phyloP scores from a whole-genome alignment of 2,888 invertebrate genomes.

The Conops quadrifasciatus region DNA sequence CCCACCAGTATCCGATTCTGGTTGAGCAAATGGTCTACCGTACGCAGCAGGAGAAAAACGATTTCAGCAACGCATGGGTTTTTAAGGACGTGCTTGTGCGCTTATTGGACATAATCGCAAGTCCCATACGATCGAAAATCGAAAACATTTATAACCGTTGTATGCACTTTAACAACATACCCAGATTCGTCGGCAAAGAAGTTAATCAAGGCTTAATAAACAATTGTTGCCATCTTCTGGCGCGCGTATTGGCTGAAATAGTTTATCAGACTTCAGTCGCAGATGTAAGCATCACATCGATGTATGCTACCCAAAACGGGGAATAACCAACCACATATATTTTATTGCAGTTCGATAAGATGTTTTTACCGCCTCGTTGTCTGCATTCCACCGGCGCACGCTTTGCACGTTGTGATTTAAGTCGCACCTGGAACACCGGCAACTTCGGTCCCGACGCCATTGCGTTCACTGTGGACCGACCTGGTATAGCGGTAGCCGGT shows the following conservation, averaged over 20 bases:
- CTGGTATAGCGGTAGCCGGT: slow-evolving; percentile 89
- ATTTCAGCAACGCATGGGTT: slow-evolving; percentile 64
- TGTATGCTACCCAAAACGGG: too few species aligned
- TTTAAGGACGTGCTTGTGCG: slow-evolving; percentile 85
- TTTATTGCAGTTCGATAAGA: slow-evolving; percentile 58
- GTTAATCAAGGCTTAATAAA: slow-evolving; percentile 70
- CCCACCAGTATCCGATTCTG: slow-evolving; percentile 78
- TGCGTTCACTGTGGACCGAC: slow-evolving; percentile 89
- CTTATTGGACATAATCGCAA: slow-evolving; percentile 81
- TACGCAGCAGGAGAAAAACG: slow-evolving; percentile 67
- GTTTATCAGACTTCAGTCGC: slow-evolving; percentile 81
- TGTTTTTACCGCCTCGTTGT: slow-evolving; percentile 71
- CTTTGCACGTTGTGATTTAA: slow-evolving; percentile 88
- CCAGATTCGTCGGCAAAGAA: slow-evolving; percentile 56
- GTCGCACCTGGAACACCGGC: slow-evolving; percentile 95
- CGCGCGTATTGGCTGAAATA: slow-evolving; percentile 87
- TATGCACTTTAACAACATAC: slow-evolving; percentile 62
- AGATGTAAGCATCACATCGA: slow-evolving; percentile 69
- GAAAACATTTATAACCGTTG: slow-evolving; percentile 62
- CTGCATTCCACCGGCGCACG: slow-evolving; percentile 87
- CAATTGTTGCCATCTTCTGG: slow-evolving; percentile 79
- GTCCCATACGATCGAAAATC: slow-evolving; percentile 73
- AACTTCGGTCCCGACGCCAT: slow-evolving; percentile 97
- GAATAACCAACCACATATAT: too few species aligned
- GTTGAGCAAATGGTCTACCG: slow-evolving; percentile 82